Conservation (phyloP, 2,888 invertebrate genomes). For the Meandrusa payeni region DNA sequence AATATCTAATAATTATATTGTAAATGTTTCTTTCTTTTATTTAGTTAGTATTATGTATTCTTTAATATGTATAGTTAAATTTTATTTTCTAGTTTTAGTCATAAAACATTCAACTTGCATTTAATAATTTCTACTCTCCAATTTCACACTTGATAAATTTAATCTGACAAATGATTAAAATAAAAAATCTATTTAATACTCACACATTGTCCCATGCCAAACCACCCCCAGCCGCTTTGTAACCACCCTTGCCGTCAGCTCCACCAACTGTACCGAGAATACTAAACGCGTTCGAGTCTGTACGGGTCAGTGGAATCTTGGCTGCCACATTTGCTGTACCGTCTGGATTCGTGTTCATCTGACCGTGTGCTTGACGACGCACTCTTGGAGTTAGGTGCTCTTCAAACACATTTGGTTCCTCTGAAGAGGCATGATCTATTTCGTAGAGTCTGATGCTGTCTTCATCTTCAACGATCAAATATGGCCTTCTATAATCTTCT, state of each 20-base stretch:
- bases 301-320: conserved; percentile 31
- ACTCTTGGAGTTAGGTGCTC: conserved; percentile 5
- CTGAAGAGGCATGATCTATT: neutral
- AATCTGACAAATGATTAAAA: no score
- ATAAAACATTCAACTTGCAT: no score
- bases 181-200: conserved; percentile 29
- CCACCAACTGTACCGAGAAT: conserved; percentile 30
- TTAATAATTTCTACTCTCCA: no score
- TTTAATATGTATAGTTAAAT: no score
- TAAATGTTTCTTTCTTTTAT: no score
- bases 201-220: conserved; percentile 38
- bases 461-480: neutral
- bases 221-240: conserved; percentile 35
- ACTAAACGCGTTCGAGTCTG: conserved; percentile 33
- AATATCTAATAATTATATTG: no score
- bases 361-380: conserved; percentile 31
- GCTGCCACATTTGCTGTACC: conserved; percentile 31
- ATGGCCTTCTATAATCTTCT: neutral
- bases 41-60: no score
- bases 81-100: no score
- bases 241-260: conserved; percentile 30
- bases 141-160: no score
- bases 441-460: neutral
- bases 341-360: conserved; percentile 33
- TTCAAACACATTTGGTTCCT: neutral